These are phyloP conservation scores for Philaethria dido DNA, from an alignment of 2,888 invertebrate genomes.

Conservation along the genomic window DNA sequence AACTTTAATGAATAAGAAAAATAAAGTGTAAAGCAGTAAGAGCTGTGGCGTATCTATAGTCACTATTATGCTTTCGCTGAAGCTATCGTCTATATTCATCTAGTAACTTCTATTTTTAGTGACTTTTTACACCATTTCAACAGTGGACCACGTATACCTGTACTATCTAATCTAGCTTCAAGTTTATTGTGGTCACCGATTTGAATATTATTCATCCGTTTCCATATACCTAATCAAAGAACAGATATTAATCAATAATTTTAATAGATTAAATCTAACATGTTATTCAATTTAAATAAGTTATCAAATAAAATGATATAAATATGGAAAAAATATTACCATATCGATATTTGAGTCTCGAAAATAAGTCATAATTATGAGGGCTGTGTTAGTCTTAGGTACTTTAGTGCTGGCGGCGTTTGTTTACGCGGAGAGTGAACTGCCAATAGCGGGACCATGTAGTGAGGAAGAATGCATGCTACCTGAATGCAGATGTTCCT, in stretches of 20 bases:
- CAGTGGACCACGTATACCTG: too few relatives aligned
- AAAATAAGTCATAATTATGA: conserved; percentile 21
- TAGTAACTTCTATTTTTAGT: too few relatives aligned
- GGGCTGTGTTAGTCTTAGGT: conserved; percentile 20
- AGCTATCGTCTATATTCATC: too few relatives aligned
- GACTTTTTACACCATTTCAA: too few relatives aligned
- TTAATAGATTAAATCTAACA: not conserved
- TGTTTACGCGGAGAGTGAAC: conserved; percentile 35
- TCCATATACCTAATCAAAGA: not conserved
- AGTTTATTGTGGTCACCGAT: too few relatives aligned
- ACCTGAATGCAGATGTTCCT: conserved; percentile 82
- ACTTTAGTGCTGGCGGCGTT: conserved; percentile 17
- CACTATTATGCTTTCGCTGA: too few relatives aligned
- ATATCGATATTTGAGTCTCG: not conserved
- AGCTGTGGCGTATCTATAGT: too few relatives aligned
- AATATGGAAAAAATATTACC: conserved; percentile 14
- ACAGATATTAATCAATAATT: not conserved
- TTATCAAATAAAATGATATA: conserved; percentile 25
- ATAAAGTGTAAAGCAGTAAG: too few relatives aligned
- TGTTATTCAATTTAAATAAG: conserved; percentile 4
- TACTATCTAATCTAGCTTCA: too few relatives aligned
- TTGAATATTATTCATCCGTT: not conserved
- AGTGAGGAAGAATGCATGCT: conserved; percentile 67
- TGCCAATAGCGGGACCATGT: conserved; percentile 62
- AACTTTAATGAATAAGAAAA: too few relatives aligned